Evolutionary conservation across 2,797 vertebrate genomes (phyloP).

Genomic region (Mormyrops attenuatus): DNA sequence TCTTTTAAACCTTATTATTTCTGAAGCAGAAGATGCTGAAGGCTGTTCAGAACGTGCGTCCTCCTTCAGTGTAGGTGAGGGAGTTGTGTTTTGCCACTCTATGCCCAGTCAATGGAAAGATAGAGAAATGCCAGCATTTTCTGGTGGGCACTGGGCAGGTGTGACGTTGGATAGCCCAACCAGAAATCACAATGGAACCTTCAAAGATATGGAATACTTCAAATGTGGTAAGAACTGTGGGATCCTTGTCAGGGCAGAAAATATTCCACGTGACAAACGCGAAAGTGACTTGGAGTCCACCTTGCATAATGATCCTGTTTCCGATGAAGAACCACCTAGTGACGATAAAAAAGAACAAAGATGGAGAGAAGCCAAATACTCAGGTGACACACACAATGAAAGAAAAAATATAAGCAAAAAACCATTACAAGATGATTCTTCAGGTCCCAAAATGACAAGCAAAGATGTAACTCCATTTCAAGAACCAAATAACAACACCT

Average conservation of each 20-base stretch:
- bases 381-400: neutral
- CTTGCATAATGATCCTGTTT: constrained; percentile 37
- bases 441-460: constrained; percentile 19
- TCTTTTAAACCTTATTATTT: neutral
- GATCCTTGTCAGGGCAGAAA: constrained; percentile 48
- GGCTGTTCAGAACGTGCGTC: constrained; percentile 39
- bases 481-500: constrained; percentile 20
- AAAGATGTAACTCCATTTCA: neutral
- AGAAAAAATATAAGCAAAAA: neutral
- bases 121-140: constrained; percentile 49
- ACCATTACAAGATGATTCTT: neutral
- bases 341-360: constrained; percentile 10
- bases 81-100: constrained; percentile 49
- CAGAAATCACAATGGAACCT: constrained; percentile 50
- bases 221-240: constrained; percentile 47
- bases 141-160: constrained; percentile 49
- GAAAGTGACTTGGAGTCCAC: constrained; percentile 25
- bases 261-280: constrained; percentile 40
- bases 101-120: constrained; percentile 49
- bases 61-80: constrained; percentile 47
- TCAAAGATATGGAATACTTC: constrained; percentile 51
- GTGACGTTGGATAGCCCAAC: constrained; percentile 51
- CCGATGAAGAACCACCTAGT: constrained; percentile 28
- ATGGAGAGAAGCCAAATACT: neutral
- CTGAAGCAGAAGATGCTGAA: constrained; percentile 23